Evolutionary conservation across 2,113 vertebrate species (phyloP), one percentile per base, ranked within the genome.

Genomic region (Pygathrix nemaeus): DNA sequence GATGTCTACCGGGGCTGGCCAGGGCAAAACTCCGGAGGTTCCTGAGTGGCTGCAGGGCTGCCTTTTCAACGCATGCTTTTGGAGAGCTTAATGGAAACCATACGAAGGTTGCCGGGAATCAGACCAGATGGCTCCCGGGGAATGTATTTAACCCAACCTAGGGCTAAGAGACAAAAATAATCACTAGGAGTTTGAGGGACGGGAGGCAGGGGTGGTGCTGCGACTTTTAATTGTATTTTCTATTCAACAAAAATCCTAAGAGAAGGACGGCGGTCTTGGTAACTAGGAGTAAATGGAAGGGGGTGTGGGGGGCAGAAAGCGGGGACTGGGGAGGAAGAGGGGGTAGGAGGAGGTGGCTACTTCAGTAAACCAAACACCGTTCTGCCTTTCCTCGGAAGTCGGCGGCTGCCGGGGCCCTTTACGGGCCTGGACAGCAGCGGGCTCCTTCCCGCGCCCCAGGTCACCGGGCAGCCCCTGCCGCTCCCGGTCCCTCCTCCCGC

Each of bases 21-120:
- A 2, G 75, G 50, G 89, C 75, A 68, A 30, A 78, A 64, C 23
- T 50, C 76, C 76, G 52, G 88, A 92, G 94, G 64, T 84, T 84
- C 64, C 84, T 1, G 35, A 75, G 86, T 2, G 1, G 66, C 59
- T 78, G 52, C 40, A 55, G 59, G 75, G 82, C 96, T 40, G 79
- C 81, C 43, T 90, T 96, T 94, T 45, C 79, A 59, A 48, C 35
- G 94, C 96, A 64, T 13, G 20, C 68, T 80, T 94, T 57, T 90
- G 97, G 94, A n/a, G 61, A 94, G 73, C 43, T 75, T 94, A 92
- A 94, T 97, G 96, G 97, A 98, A 97, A 97, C 95, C 97, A 95
- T 61, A 96, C 6, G 96, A 86, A 80, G 79, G 85, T 61, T 90
- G 91, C 64, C 2, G 73, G 95, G 78, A 98, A 76, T 57, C 82